Evolutionary conservation across 2,113 vertebrate genomes (phyloP).

Genomic region (Tiliqua scincoides): DNA sequence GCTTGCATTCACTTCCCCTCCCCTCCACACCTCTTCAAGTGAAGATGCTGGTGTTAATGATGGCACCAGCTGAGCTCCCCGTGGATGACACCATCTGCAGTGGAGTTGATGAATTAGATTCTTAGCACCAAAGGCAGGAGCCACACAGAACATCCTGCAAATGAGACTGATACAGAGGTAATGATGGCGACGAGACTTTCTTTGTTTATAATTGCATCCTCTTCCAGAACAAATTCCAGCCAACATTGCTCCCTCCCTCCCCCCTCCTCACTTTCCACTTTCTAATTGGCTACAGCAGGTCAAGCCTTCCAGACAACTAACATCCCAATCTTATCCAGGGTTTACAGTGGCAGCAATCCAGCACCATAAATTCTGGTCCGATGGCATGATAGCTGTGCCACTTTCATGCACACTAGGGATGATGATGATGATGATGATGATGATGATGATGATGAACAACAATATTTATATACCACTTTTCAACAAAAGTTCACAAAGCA

Average conservation of each 20-base stretch:
- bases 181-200: constrained; percentile 52
- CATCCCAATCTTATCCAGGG: no score
- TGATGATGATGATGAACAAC: no score
- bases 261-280: neutral
- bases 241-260: constrained; percentile 13
- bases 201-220: constrained; percentile 40
- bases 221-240: constrained; percentile 29
- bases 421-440: no score
- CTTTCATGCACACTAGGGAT: no score
- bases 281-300: constrained; percentile 41
- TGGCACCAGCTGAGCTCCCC: constrained; percentile 38
- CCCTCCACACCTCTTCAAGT: neutral
- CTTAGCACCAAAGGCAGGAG: constrained; percentile 30
- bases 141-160: constrained; percentile 58
- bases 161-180: constrained; percentile 47
- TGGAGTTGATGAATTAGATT: constrained; percentile 61
- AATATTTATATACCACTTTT: no score
- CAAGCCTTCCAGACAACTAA: neutral
- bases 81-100: constrained; percentile 72
- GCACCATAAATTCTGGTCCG: no score
- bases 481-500: no score
- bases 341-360: no score
- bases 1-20: neutral
- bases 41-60: constrained; percentile 56
- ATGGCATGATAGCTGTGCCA: no score